Evolutionary conservation across 1,140 invertebrate genomes (phyloP), one percentile per base, ranked within the genome.

Genomic region (Coptotermes formosanus): DNA sequence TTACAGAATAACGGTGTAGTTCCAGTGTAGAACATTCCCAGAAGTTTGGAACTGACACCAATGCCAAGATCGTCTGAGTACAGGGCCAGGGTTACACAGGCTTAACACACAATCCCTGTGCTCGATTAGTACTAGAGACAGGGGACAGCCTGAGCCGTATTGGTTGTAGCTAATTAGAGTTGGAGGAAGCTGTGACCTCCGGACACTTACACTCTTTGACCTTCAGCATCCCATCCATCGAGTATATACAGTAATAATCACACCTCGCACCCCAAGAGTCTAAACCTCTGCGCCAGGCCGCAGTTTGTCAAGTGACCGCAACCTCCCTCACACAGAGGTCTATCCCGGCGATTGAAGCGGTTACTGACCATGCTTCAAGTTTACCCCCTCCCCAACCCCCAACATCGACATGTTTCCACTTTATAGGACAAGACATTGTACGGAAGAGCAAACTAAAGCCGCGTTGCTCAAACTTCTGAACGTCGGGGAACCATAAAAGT

Each of bases 171-270:
- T 64, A 64, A 64, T 64, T 64, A 64, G 59, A 64, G 59, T 64
- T 64, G 59, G 59, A 64, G 59, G 21, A 64, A 64, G 59, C 59
- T 64, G 59, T 64, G 59, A 64, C 59, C 59, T 64, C 59, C 59
- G 7, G 8, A 25, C 64, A 75, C 64, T 75, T 75, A 75, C 64
- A 75, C 64, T 75, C 25, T 75, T 75, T n/a, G 64, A 75, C 64
- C 64, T 75, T 75, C 64, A 75, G 64, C 30, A n/a, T 75, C 64
- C 64, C 64, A 30, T 75, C 64, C 64, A 75, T 75, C 64, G 64
- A 30, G 64, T 75, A 30, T 75, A 75, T 75, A 75, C 64, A 8
- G 25, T 75, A 75, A 75, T 75, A 75, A 75, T 75, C 64, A 75
- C 64, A 75, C 64, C 64, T 75, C 64, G 8, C 25, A 30, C 64